Conservation (phyloP, 2,113 vertebrate genomes). For the Bubo bubo region DNA sequence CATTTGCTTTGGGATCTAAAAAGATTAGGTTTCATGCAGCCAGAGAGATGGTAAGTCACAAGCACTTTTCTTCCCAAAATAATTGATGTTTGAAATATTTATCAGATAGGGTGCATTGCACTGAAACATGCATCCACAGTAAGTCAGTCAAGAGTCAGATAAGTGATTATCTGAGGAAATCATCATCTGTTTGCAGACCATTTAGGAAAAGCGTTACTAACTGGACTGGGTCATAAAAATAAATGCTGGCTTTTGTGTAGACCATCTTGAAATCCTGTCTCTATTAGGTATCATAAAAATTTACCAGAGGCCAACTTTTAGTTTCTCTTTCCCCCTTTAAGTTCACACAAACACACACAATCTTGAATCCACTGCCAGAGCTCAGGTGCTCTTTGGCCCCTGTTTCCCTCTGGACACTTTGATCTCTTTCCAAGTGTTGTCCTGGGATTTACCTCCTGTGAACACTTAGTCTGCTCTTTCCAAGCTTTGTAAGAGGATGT, state of each 20-base stretch:
- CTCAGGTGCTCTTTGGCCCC: neutral
- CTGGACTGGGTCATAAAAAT: neutral
- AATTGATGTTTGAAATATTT: neutral
- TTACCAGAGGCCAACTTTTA: neutral
- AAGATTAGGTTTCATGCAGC: neutral
- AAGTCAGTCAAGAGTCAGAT: neutral
- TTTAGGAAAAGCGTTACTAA: neutral
- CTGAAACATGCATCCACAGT: rapidly evolving
- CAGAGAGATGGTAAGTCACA: neutral
- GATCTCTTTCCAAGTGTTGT: neutral
- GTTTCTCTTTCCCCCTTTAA: neutral
- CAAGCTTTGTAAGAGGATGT: neutral
- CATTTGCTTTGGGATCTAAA: neutral
- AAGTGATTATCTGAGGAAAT: neutral
- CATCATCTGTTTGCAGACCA: neutral
- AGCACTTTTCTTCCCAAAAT: neutral
- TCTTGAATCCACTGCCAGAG: neutral
- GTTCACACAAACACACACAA: neutral
- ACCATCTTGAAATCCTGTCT: neutral
- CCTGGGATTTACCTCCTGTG: neutral
- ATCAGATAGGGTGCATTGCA: neutral
- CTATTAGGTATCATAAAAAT: neutral
- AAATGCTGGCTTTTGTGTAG: neutral
- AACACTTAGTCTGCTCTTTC: neutral
- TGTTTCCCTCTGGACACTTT: neutral